Evolutionary conservation across 1,140 invertebrate genomes (phyloP), one percentile per base, ranked within the genome.

Genomic region (Tetragonula clypearis): DNA sequence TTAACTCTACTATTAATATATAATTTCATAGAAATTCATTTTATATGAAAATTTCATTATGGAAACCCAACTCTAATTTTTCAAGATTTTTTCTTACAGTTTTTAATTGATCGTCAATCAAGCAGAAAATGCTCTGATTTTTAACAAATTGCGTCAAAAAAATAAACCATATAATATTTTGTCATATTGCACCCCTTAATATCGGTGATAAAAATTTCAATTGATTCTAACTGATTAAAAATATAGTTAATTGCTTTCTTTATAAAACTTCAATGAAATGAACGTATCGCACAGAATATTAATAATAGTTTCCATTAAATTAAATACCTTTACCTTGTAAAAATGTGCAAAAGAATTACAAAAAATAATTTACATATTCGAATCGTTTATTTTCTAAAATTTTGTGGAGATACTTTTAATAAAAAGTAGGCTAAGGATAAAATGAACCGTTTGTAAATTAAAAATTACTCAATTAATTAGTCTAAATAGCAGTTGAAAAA

Each of bases 151-250:
- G 1, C 8, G 41, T 53, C 53, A 35, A 73, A 30, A 30, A 30
- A 30, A 30, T 30, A 35, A 35, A 35, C 35, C 35, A 35, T 35
- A 35, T 35, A 35, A 35, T 35, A 74, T n/a, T 30, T 30, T 30
- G 30, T 30, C 30, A 30, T 30, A 30, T 30, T 30, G 30, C 30
- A 23, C 11, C 72, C 19, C 41, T 74, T 74, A 74, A 74, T 55
- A 74, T 55, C 23, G n/a, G 1, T 26, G 55, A 74, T 74, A 17
- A 49, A 53, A 55, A 74, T 74, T 74, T 74, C 26, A 74, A 74
- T 74, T 26, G n/a, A 53, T 53, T 73, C 53, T 49, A 5, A 26
- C 9, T 2, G 41, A 73, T 73, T 73, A 49, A 73, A 49, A 49
- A 49, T 73, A 73, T 41, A 49, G 41, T n/a, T 49, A 15, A n/a